These are phyloP conservation scores for Progne subis DNA, from an alignment of 2,113 vertebrate genomes.

Conservation along the genomic window DNA sequence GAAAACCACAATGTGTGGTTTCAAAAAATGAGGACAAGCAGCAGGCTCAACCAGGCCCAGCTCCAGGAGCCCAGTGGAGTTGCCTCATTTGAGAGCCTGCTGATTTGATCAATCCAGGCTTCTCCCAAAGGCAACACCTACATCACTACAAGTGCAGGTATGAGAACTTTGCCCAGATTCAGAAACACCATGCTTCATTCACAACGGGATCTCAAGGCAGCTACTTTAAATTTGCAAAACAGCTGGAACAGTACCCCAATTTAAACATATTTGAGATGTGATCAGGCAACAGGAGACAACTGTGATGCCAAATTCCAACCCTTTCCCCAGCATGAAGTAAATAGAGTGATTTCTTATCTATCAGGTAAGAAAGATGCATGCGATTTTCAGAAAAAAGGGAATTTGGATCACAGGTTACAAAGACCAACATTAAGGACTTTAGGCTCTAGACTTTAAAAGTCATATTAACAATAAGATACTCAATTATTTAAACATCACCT, in stretches of 20 bases:
- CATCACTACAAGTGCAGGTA: not conserved
- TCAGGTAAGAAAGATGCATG: slow-evolving; percentile 31
- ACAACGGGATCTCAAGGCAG: not conserved
- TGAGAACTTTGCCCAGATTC: not conserved
- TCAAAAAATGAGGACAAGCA: not conserved
- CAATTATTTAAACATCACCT: not conserved
- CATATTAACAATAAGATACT: not conserved
- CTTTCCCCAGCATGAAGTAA: not conserved
- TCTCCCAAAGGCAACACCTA: not conserved
- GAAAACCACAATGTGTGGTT: not conserved
- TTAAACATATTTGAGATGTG: not conserved
- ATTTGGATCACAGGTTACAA: slow-evolving; percentile 46
- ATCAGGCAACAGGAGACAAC: not conserved
- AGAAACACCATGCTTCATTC: not conserved
- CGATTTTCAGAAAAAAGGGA: slow-evolving; percentile 7
- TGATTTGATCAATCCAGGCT: not conserved
- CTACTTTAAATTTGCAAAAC: not conserved
- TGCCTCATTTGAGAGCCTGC: accelerated
- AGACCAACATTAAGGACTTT: slow-evolving; percentile 52
- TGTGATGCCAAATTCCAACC: slow-evolving; percentile 5
- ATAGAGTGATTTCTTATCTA: not conserved
- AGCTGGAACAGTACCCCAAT: not conserved
- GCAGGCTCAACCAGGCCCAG: not conserved
- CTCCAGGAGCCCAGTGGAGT: not conserved
- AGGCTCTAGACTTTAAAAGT: slow-evolving; percentile 73